Conservation (phyloP, 2,888 invertebrate species). For the Troglohyphantes excavatus region DNA sequence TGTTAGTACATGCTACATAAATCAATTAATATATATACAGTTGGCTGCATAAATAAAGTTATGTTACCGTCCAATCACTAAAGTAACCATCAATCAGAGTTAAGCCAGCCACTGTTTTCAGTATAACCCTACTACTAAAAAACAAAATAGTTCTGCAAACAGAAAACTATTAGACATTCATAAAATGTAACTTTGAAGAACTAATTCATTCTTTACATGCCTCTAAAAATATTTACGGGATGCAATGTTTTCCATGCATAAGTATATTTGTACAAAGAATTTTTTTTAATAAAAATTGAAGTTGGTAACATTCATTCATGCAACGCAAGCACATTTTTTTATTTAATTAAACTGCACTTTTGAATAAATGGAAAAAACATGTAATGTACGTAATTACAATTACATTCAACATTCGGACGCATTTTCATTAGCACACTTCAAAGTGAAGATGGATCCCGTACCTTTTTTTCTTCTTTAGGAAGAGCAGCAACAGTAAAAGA, state of each 20-base stretch:
- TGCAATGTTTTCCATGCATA: slow-evolving; percentile 13
- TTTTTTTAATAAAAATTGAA: not conserved
- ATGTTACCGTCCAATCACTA: not conserved
- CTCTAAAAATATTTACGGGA: not conserved
- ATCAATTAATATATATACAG: not conserved
- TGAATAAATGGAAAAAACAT: slow-evolving; percentile 35
- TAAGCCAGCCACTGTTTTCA: not conserved
- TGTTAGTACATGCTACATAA: not conserved
- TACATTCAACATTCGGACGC: slow-evolving; percentile 59
- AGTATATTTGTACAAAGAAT: not conserved
- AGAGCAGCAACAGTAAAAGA: slow-evolving; percentile 74
- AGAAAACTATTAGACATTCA: not conserved
- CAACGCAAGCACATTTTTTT: not conserved
- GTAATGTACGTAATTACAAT: slow-evolving; percentile 49
- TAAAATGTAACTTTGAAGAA: not conserved
- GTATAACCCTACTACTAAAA: not conserved
- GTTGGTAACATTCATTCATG: slow-evolving; percentile 26
- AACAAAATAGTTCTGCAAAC: slow-evolving; percentile 1
- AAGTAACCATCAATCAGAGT: not conserved
- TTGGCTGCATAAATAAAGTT: not conserved
- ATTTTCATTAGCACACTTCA: slow-evolving; percentile 63
- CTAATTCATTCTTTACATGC: slow-evolving; percentile 5
- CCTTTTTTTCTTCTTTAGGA: slow-evolving; percentile 76
- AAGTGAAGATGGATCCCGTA: slow-evolving; percentile 73
- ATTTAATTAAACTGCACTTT: not conserved